A percentile compares a stretch with the other conserved stretches of the same genome.
phyloP scores from a whole-genome alignment of 1,140 invertebrate species.

The Lethrus apterus region DNA sequence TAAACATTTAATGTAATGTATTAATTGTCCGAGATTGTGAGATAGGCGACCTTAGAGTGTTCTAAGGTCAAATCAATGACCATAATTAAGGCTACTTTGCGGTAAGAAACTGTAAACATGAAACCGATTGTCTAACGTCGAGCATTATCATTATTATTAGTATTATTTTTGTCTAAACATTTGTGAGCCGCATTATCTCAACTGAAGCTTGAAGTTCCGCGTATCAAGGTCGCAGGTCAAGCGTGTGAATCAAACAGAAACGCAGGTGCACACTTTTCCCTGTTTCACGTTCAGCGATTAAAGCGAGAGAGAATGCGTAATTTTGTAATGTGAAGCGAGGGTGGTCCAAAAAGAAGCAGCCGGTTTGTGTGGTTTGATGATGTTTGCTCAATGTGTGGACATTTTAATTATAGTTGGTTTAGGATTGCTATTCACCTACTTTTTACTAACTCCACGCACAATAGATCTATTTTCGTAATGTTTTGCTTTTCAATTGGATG shows the following conservation, averaged over 20 bases:
- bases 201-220: slow-evolving; percentile 13
- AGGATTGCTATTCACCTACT: too few species aligned
- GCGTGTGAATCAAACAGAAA: slow-evolving; percentile 9
- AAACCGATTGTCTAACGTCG: slow-evolving; percentile 8
- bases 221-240: slow-evolving; percentile 12
- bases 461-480: too few species aligned
- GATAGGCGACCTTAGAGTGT: slow-evolving; percentile 9
- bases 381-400: too few species aligned
- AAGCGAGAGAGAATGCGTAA: too few species aligned
- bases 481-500: too few species aligned
- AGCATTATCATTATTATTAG: slow-evolving; percentile 7
- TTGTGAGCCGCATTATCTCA: slow-evolving; percentile 12
- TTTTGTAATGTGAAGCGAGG: too few species aligned
- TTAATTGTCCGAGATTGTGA: slow-evolving; percentile 4
- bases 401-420: too few species aligned
- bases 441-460: too few species aligned
- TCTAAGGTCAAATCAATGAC: slow-evolving; percentile 10
- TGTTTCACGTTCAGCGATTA: too few species aligned
- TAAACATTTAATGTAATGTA: slow-evolving; percentile 7
- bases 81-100: slow-evolving; percentile 13
- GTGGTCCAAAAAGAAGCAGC: too few species aligned
- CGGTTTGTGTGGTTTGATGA: too few species aligned
- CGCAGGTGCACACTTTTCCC: too few species aligned
- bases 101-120: slow-evolving; percentile 12
- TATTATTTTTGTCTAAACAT: slow-evolving; percentile 10